Evolutionary conservation across 2,888 invertebrate species (phyloP).

Genomic region (Drosophila paramelanica): DNA sequence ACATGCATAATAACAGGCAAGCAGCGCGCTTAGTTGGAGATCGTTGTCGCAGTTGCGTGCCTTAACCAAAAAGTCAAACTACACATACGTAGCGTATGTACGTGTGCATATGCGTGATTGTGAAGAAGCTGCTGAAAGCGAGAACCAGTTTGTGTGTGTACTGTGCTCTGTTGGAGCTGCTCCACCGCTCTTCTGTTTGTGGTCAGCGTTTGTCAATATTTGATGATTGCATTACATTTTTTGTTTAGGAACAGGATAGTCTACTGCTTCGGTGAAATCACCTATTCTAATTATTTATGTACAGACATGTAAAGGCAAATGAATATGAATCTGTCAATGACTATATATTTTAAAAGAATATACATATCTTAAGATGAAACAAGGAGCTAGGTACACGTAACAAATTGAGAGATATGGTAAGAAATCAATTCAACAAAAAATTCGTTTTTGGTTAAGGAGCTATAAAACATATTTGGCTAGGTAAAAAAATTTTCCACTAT

Average conservation of each 20-base stretch:
- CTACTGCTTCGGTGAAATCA: conserved; percentile 44
- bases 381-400: too few species aligned
- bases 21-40: conserved; percentile 50
- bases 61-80: conserved; percentile 35
- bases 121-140: conserved; percentile 46
- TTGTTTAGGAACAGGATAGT: conserved; percentile 34
- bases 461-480: too few species aligned
- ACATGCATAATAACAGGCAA: conserved; percentile 80
- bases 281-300: conserved; percentile 24
- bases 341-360: too few species aligned
- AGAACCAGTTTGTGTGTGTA: conserved; percentile 65
- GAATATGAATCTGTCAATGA: too few species aligned
- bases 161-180: conserved; percentile 17
- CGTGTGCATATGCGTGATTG: conserved; percentile 35
- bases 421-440: too few species aligned
- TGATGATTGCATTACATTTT: conserved; percentile 66
- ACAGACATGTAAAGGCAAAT: not conserved
- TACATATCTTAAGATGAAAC: too few species aligned
- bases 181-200: conserved; percentile 20
- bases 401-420: too few species aligned
- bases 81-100: conserved; percentile 11
- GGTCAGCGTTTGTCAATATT: conserved; percentile 69
- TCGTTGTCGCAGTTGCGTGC: conserved; percentile 34
- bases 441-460: too few species aligned
- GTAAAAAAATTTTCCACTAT: too few species aligned